These are phyloP conservation scores for Phrynosoma platyrhinos DNA, from an alignment of 2,113 vertebrate species.

Conservation along the genomic window DNA sequence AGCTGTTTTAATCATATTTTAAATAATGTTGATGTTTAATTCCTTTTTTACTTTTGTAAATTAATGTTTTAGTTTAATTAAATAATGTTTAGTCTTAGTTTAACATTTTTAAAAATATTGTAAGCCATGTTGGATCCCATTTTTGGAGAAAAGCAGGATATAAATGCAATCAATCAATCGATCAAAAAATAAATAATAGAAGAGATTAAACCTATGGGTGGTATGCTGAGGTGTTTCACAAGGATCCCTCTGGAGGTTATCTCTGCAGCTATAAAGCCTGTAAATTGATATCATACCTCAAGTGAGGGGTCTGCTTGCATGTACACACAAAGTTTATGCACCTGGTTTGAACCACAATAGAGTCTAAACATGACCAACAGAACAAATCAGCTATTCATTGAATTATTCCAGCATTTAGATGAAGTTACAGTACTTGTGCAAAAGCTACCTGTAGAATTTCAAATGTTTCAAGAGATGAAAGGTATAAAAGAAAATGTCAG, in stretches of 20 bases:
- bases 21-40: no score
- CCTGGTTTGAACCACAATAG: background rate
- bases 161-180: no score
- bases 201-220: background rate
- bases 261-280: background rate
- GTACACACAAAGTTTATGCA: background rate
- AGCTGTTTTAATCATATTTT: no score
- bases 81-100: no score
- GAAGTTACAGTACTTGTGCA: background rate
- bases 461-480: slow-evolving; percentile 15
- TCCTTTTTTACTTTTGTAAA: no score
- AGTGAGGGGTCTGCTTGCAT: background rate
- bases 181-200: no score
- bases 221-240: background rate
- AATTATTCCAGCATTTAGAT: slow-evolving; percentile 42
- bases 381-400: slow-evolving; percentile 5
- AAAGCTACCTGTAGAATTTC: slow-evolving; percentile 15
- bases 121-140: no score
- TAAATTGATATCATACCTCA: background rate
- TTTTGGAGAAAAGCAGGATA: no score
- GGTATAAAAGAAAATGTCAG: slow-evolving; percentile 41
- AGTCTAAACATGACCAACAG: background rate
- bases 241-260: background rate
- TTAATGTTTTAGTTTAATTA: no score
- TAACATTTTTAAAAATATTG: no score